Conservation (phyloP, 2,888 invertebrate species). For the Agrotis puta region DNA sequence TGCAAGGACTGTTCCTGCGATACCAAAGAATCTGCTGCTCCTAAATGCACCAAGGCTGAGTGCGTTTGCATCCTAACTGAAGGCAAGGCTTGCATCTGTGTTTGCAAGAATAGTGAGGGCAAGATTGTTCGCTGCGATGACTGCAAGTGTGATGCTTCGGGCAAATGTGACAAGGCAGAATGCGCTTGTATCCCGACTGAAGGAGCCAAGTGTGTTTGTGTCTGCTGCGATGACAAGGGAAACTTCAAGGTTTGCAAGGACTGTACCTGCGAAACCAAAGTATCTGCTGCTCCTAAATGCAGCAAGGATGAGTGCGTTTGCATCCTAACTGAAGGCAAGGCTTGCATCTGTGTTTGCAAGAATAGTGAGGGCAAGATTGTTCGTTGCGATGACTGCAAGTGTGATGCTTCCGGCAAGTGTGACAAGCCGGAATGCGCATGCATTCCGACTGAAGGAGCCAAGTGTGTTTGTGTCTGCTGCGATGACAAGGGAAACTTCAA, state of each 20-base stretch:
- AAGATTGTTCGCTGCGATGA: conserved; percentile 43
- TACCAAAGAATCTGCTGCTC: accelerated
- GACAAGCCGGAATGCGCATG: conserved; percentile 29
- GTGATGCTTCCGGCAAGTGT: conserved; percentile 41
- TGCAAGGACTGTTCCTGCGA: conserved; percentile 49
- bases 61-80: conserved; percentile 70
- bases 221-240: conserved; percentile 53
- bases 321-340: conserved; percentile 59
- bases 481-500: conserved; percentile 34
- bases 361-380: conserved; percentile 38
- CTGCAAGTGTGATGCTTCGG: conserved; percentile 37
- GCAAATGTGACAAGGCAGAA: conserved; percentile 34
- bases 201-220: conserved; percentile 62
- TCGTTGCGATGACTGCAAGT: conserved; percentile 62
- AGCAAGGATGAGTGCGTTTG: conserved; percentile 54
- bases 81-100: conserved; percentile 46
- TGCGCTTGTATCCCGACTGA: conserved; percentile 57
- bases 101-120: conserved; percentile 35
- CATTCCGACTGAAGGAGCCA: conserved; percentile 57
- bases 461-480: conserved; percentile 52
- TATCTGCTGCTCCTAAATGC: conserved; percentile 1
- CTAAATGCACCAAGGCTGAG: conserved; percentile 59
- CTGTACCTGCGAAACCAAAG: conserved; percentile 54
- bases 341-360: conserved; percentile 52
- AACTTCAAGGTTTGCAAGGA: conserved; percentile 48